Conservation (phyloP, 1,140 invertebrate genomes). For the Drosophila santomea region DNA sequence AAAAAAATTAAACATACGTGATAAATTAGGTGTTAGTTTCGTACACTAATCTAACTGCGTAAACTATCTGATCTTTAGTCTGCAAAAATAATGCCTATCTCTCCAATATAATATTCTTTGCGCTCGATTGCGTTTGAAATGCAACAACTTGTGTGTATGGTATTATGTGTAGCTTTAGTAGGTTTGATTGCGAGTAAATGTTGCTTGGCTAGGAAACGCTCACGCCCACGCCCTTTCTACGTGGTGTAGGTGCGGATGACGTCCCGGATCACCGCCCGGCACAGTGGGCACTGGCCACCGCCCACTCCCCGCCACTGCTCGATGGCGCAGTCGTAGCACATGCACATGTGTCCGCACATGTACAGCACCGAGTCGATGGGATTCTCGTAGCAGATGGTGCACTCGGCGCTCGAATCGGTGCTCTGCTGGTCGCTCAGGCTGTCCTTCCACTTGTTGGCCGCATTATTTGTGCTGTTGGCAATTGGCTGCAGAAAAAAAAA, state of each 20-base stretch:
- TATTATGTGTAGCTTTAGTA: slow-evolving; percentile 25
- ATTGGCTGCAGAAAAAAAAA: slow-evolving; percentile 44
- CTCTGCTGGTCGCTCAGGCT: slow-evolving; percentile 82
- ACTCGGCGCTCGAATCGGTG: slow-evolving; percentile 89
- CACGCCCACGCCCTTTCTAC: slow-evolving; percentile 85
- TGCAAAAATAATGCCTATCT: slow-evolving; percentile 58
- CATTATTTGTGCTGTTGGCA: slow-evolving; percentile 64
- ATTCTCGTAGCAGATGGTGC: slow-evolving; percentile 97
- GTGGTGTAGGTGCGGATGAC: slow-evolving; percentile 98
- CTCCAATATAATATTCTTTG: slow-evolving; percentile 32
- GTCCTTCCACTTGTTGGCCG: slow-evolving; percentile 73
- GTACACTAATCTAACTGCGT: slow-evolving; percentile 18
- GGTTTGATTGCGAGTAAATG: slow-evolving; percentile 65
- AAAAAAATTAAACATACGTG: slow-evolving; percentile 74
- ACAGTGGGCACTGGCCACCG: slow-evolving; percentile 96
- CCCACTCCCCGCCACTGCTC: slow-evolving; percentile 96
- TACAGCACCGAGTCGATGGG: slow-evolving; percentile 97
- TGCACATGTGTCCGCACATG: slow-evolving; percentile 99
- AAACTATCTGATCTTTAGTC: slow-evolving; percentile 28
- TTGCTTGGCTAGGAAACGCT: slow-evolving; percentile 37
- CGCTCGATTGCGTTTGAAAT: slow-evolving; percentile 43
- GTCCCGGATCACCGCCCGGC: slow-evolving; percentile 95
- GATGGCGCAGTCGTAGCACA: slow-evolving; percentile 98
- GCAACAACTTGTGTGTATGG: slow-evolving; percentile 34
- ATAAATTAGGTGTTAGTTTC: slow-evolving; percentile 47